Base-by-base conservation (phyloP, 2,888 invertebrate genomes). In the Alloplasta piceator region DNA sequence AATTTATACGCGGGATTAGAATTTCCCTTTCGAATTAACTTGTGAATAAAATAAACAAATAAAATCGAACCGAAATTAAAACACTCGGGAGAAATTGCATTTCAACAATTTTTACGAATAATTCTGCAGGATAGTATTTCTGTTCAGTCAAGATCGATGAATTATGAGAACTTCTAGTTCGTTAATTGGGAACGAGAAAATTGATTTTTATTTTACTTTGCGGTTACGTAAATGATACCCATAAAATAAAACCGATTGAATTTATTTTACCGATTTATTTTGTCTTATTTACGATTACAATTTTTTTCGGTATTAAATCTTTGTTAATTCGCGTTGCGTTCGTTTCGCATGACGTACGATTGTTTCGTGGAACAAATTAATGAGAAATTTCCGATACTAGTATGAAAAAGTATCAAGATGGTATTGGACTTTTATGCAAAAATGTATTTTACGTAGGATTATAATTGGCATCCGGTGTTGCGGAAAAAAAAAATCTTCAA, bases 331-430 rank as follows among this genome's bases (percentile, higher is more conserved):
- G 74, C 16, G 75, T 26, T 48, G n/a, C 66, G 52, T 41, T 26
- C 26, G 75, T 77, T 76, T 9, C 80, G 76, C 76, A 77, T 68
- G 41, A 68, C 26, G 67, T 50, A 38, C 43, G 63, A 72, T 80
- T 9, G 50, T 55, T 61, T 72, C 67, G 72, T 68, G 76, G 72
- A 50, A 77, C 72, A 67, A 76, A 68, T 75, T 72, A 80, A 71
- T 76, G 36, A 16, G 56, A 6, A 56, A 72, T 26, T 26, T 26
- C 26, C 26, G 26, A 26, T 26, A 26, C 26, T 1, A 26, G 26
- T 50, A 52, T 39, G 5, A 12, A 36, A 36, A 43, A n/a, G 41
- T 38, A 38, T 38, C 4, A 39, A 43, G 26, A 26, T 26, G 26
- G 26, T 26, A 3, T 26, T 26, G 26, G 1, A 26, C 26, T 26